phyloP scores from a whole-genome alignment of 2,888 invertebrate genomes.

The Chloromyia formosa region DNA sequence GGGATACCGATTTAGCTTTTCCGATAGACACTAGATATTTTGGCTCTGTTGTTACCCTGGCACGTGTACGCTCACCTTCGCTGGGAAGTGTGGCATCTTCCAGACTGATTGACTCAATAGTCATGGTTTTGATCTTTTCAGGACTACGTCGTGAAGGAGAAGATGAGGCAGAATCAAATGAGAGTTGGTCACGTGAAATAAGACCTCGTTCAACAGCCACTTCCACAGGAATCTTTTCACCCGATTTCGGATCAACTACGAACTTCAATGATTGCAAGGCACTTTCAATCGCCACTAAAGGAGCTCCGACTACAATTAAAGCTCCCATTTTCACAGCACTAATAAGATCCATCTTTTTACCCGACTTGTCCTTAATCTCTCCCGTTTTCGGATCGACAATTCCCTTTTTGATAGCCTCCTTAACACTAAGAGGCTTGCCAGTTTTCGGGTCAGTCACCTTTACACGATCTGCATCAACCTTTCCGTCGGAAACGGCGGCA shows the following conservation, averaged over 20 bases:
- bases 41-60: conserved; percentile 70
- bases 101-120: conserved; percentile 59
- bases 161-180: conserved; percentile 52
- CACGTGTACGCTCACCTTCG: conserved; percentile 66
- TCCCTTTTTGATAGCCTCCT: conserved; percentile 80
- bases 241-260: conserved; percentile 82
- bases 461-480: conserved; percentile 74
- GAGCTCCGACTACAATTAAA: conserved; percentile 78
- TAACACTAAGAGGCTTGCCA: conserved; percentile 72
- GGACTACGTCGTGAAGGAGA: conserved; percentile 60
- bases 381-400: conserved; percentile 77
- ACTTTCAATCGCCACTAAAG: conserved; percentile 76
- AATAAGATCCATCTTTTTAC: conserved; percentile 73
- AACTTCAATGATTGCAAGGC: conserved; percentile 74
- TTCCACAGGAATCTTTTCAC: conserved; percentile 80
- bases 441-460: conserved; percentile 76
- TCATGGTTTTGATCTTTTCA: conserved; percentile 60
- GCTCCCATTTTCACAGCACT: conserved; percentile 82
- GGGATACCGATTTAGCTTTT: conserved; percentile 67
- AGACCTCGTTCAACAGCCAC: conserved; percentile 83
- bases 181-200: conserved; percentile 63
- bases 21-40: conserved; percentile 74
- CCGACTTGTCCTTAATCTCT: conserved; percentile 73
- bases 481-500: conserved; percentile 79
- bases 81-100: conserved; percentile 64